A percentile compares a stretch with the other conserved stretches of the same genome.
phyloP scores from a whole-genome alignment of 2,888 invertebrate species.

The Homarus gammarus region DNA sequence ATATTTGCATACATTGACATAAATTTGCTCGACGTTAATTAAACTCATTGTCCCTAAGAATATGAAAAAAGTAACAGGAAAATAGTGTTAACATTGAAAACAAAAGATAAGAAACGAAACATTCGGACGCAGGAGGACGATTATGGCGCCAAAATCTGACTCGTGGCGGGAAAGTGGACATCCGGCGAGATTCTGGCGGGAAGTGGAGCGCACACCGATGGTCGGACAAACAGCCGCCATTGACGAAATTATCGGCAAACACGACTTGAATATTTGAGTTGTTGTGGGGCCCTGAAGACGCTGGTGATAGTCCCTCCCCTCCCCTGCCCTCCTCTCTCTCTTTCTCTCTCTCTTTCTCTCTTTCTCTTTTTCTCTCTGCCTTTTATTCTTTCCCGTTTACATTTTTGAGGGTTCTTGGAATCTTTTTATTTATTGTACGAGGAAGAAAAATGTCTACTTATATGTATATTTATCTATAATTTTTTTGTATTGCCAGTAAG shows the following conservation, averaged over 20 bases:
- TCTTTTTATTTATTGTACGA: neutral
- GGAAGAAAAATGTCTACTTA: too few species aligned
- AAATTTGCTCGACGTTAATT: too few species aligned
- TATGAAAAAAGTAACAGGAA: neutral
- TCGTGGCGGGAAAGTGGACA: slow-evolving; percentile 69
- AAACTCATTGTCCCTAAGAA: too few species aligned
- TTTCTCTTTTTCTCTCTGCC: slow-evolving; percentile 6
- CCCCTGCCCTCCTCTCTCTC: neutral
- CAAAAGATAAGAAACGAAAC: neutral
- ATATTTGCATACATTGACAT: too few species aligned
- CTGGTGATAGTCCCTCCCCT: neutral
- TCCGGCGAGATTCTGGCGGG: slow-evolving; percentile 60
- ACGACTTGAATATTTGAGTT: slow-evolving; percentile 68
- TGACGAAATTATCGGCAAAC: slow-evolving; percentile 58
- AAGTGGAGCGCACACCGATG: slow-evolving; percentile 30
- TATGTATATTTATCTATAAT: too few species aligned
- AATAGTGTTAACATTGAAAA: neutral
- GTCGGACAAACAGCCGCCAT: slow-evolving; percentile 60
- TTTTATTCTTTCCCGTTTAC: too few species aligned
- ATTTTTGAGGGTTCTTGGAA: too few species aligned
- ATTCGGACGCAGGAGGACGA: slow-evolving; percentile 44
- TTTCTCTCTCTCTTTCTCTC: slow-evolving; percentile 37
- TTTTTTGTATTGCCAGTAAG: too few species aligned
- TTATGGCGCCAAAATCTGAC: slow-evolving; percentile 59
- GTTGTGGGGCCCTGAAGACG: slow-evolving; percentile 2